phyloP scores from a whole-genome alignment of 2,888 invertebrate genomes.

The Marasmarcha lunaedactyla region DNA sequence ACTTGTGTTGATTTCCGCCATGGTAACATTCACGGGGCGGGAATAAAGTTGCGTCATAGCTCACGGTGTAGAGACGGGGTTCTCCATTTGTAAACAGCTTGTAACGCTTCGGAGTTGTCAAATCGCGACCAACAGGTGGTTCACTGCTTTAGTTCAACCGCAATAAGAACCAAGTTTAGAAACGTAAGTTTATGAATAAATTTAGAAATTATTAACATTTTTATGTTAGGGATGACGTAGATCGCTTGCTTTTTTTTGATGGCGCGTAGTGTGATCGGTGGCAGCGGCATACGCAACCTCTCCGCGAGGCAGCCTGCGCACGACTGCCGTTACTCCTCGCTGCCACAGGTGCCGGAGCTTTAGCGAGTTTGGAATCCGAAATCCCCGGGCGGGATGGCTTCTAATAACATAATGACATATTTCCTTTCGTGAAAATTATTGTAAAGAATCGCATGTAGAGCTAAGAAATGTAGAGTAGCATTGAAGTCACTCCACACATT shows the following conservation, averaged over 20 bases:
- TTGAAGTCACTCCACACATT: too few species aligned
- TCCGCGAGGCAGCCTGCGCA: conserved; percentile 63
- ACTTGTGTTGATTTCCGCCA: conserved; percentile 58
- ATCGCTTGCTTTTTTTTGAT: conserved; percentile 4
- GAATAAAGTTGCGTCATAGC: conserved; percentile 61
- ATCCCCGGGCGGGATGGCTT: conserved; percentile 25
- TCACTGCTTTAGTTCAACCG: conserved; percentile 5
- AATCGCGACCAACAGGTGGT: conserved; percentile 59
- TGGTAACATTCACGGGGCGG: conserved; percentile 46
- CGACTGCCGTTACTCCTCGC: conserved; percentile 45
- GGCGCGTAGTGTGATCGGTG: conserved; percentile 32
- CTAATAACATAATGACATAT: neutral
- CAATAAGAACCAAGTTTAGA: neutral
- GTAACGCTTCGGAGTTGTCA: conserved; percentile 52
- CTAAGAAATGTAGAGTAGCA: too few species aligned
- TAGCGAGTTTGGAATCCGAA: conserved; percentile 35
- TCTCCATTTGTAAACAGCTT: conserved; percentile 63
- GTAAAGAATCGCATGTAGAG: too few species aligned
- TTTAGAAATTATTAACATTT: neutral
- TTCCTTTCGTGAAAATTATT: too few species aligned
- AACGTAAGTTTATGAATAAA: neutral
- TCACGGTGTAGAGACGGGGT: conserved; percentile 27
- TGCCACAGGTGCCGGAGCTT: conserved; percentile 52
- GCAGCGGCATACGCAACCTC: conserved; percentile 49
- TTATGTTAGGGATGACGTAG: neutral